Percentiles rank a stretch among this genome's conserved stretches.
Evolutionary conservation across 2,113 vertebrate species (phyloP).

Genomic region (Pterocles gutturalis): DNA sequence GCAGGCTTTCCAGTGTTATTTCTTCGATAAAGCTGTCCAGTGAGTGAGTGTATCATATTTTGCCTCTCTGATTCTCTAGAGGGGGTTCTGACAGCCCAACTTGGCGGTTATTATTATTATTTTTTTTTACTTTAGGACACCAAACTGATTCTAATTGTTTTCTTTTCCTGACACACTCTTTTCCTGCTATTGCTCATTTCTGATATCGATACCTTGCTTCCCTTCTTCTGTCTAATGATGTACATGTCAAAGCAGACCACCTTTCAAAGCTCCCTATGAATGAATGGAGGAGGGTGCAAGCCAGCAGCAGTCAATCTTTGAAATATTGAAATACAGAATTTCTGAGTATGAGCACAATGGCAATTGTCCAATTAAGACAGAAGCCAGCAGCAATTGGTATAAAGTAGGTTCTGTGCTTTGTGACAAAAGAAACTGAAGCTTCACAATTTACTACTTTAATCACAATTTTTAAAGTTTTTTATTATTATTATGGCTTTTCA

Average conservation of each 20-base stretch:
- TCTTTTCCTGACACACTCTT: conserved; percentile 41
- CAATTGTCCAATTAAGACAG: conserved; percentile 60
- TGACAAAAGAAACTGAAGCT: conserved; percentile 3
- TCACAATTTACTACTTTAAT: neutral
- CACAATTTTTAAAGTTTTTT: neutral
- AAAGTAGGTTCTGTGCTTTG: neutral
- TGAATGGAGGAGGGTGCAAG: conserved; percentile 44
- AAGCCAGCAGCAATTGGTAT: conserved; percentile 5
- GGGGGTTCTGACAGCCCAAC: neutral
- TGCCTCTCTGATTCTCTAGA: neutral
- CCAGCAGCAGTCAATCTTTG: conserved; percentile 61
- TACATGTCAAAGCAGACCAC: conserved; percentile 68
- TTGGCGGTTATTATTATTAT: neutral
- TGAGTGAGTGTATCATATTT: neutral
- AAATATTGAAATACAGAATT: conserved; percentile 17
- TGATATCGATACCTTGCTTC: conserved; percentile 69
- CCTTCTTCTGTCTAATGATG: conserved; percentile 60
- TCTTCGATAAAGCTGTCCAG: conserved; percentile 1
- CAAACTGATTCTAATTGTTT: conserved; percentile 55
- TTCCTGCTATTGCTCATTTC: conserved; percentile 50
- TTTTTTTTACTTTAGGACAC: conserved; percentile 1
- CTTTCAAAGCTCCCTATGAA: conserved; percentile 62
- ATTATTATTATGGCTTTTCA: neutral
- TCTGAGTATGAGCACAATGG: conserved; percentile 39
- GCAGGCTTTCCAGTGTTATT: neutral